Evolutionary conservation across 2,113 vertebrate species (phyloP).

Genomic region (Silurus asotus): DNA sequence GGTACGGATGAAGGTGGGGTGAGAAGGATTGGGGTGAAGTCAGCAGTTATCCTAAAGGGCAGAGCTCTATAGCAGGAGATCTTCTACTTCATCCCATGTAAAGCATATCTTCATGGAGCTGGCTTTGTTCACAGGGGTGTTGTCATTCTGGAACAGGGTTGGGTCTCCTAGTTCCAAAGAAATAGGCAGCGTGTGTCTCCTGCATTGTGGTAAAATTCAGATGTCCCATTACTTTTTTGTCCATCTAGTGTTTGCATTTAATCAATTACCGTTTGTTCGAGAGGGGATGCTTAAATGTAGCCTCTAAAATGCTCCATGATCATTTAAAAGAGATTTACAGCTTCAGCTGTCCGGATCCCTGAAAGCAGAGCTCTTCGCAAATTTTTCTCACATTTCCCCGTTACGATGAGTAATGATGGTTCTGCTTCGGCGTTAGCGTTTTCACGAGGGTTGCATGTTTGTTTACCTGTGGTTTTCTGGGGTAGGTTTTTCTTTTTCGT

Average conservation of each 20-base stretch:
- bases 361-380: background rate
- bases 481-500: background rate
- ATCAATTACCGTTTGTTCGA: background rate
- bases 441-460: conserved; percentile 1
- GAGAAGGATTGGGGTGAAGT: too few relatives aligned
- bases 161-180: too few relatives aligned
- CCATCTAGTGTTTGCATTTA: background rate
- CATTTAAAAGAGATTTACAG: conserved; percentile 1
- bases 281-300: background rate
- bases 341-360: background rate
- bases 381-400: background rate
- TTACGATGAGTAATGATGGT: background rate
- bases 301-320: background rate
- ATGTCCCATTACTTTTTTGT: too few relatives aligned
- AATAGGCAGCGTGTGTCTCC: too few relatives aligned
- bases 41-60: too few relatives aligned
- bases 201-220: too few relatives aligned
- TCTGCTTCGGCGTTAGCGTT: background rate
- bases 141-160: too few relatives aligned
- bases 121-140: too few relatives aligned
- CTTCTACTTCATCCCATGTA: too few relatives aligned
- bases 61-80: too few relatives aligned
- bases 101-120: too few relatives aligned
- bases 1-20: too few relatives aligned
- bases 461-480: conserved; percentile 20